These are phyloP conservation scores for Neotragus pygmaeus DNA, from an alignment of 2,113 vertebrate genomes.

Conservation along the genomic window DNA sequence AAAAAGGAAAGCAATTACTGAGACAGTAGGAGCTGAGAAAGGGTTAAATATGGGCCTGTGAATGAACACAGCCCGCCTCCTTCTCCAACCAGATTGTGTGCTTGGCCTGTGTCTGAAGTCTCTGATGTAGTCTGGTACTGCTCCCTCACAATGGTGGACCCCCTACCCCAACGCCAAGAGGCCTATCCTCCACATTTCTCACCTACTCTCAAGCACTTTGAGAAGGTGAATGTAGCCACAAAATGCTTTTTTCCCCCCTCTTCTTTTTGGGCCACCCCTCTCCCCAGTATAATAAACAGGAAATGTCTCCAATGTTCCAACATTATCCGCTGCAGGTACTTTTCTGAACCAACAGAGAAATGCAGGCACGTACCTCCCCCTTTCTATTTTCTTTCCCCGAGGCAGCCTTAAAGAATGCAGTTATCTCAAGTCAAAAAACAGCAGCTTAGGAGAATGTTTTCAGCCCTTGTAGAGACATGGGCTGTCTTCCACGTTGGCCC, in stretches of 20 bases:
- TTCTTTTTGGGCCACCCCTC: not conserved
- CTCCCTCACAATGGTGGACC: not conserved
- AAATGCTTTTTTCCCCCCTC: not conserved
- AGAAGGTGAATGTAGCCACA: not conserved
- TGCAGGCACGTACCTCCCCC: not conserved
- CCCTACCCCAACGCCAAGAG: not conserved
- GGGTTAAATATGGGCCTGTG: not conserved
- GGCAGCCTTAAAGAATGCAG: not conserved
- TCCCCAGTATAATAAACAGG: not conserved
- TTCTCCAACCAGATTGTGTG: not conserved
- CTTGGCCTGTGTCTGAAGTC: not conserved
- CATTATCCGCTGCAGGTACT: not conserved
- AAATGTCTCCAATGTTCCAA: not conserved
- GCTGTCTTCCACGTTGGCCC: not conserved
- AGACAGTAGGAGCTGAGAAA: not conserved
- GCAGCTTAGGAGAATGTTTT: not conserved
- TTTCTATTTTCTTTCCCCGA: not conserved
- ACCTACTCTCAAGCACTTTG: not conserved
- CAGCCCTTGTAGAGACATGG: not conserved
- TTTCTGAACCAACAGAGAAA: conserved; percentile 9
- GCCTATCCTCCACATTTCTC: not conserved
- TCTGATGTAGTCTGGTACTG: fast-evolving
- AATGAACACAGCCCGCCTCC: not conserved
- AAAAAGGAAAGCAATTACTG: conserved; percentile 36
- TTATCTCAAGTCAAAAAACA: not conserved